Conservation (phyloP, 2,888 invertebrate species). For the Mesorhabditis spiculigera region DNA sequence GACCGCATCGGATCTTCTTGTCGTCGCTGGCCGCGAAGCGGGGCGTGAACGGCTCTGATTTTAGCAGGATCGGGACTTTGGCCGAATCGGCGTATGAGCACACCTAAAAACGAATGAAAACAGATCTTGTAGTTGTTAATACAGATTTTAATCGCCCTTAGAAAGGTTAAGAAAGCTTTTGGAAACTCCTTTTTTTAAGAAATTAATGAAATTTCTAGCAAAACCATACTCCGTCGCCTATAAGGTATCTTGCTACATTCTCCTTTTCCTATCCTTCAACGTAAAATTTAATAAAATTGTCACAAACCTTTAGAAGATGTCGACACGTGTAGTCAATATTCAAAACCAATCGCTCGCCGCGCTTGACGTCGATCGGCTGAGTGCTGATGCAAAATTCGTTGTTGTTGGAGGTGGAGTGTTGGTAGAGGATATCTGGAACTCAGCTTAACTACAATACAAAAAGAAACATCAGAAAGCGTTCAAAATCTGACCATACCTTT, state of each 20-base stretch:
- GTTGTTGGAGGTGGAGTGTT: neutral
- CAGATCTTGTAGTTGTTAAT: neutral
- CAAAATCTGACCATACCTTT: neutral
- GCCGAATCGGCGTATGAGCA: neutral
- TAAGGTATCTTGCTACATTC: neutral
- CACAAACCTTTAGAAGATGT: neutral
- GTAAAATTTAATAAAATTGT: neutral
- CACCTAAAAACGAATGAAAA: neutral
- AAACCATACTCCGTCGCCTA: neutral
- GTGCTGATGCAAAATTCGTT: neutral
- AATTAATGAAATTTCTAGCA: neutral
- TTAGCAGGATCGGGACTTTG: neutral
- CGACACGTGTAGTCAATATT: slow-evolving; percentile 4
- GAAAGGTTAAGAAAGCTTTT: neutral
- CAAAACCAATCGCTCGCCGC: neutral
- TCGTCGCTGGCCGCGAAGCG: slow-evolving; percentile 3
- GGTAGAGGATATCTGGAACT: neutral
- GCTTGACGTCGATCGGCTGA: neutral
- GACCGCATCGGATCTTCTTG: neutral
- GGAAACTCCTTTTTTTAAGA: neutral
- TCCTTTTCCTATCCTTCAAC: neutral
- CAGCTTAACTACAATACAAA: neutral
- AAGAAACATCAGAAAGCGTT: neutral
- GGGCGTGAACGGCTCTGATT: neutral
- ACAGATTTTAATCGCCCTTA: neutral